Evolutionary conservation across 2,113 vertebrate species (phyloP).

Genomic region (Electrona antarctica): DNA sequence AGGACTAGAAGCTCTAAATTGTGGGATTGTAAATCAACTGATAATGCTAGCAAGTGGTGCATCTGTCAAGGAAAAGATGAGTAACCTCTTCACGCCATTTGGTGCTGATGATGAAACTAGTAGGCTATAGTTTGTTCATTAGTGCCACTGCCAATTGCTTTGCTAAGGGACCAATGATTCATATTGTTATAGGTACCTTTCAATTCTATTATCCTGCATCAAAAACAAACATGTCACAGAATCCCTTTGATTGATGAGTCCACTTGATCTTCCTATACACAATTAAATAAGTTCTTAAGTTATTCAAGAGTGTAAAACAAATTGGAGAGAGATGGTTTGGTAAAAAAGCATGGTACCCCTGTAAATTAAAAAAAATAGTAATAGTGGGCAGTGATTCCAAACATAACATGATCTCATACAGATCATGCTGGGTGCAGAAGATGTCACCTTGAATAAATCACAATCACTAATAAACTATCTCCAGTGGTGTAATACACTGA

Average conservation of each 20-base stretch:
- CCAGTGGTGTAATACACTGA: slow-evolving; percentile 21
- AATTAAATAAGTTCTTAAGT: too few relatives aligned
- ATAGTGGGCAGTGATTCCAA: slow-evolving; percentile 4
- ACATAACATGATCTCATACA: slow-evolving; percentile 42
- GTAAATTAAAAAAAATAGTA: not conserved
- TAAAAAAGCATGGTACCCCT: not conserved
- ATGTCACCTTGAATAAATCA: slow-evolving; percentile 63
- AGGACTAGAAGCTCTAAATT: slow-evolving; percentile 37
- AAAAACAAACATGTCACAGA: not conserved
- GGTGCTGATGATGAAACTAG: slow-evolving; percentile 9
- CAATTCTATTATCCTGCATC: not conserved
- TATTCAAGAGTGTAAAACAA: too few relatives aligned
- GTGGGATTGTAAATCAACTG: slow-evolving; percentile 26
- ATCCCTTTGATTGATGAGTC: too few relatives aligned
- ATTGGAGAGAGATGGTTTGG: not conserved
- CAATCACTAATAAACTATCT: slow-evolving; percentile 32
- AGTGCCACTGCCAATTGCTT: too few relatives aligned
- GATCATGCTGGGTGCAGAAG: slow-evolving; percentile 38
- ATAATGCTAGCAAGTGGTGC: slow-evolving; percentile 2
- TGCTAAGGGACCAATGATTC: too few relatives aligned
- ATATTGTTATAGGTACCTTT: too few relatives aligned
- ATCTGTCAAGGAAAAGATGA: slow-evolving; percentile 30
- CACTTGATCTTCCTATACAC: too few relatives aligned
- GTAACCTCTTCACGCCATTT: slow-evolving; percentile 30
- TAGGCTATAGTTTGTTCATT: not conserved